Evolutionary conservation across 2,888 invertebrate genomes (phyloP).

Genomic region (Cephonodes hylas): DNA sequence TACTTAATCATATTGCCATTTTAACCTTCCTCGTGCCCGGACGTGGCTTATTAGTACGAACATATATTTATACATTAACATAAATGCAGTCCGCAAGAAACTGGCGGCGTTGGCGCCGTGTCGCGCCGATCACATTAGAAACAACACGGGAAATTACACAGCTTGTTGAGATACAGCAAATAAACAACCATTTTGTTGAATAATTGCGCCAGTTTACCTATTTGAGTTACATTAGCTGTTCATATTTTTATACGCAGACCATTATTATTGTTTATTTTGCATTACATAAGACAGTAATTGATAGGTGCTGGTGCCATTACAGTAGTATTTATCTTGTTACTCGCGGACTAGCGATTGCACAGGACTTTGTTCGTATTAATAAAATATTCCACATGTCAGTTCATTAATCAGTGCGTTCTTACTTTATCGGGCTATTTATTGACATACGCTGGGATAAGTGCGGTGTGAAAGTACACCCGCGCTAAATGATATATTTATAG

Average conservation of each 20-base stretch:
- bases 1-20: background rate
- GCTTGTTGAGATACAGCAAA: constrained; percentile 62
- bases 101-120: constrained; percentile 73
- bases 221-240: constrained; percentile 46
- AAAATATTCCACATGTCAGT: background rate
- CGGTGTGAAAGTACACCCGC: too few species aligned
- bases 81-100: constrained; percentile 68
- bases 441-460: too few species aligned
- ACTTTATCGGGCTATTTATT: background rate
- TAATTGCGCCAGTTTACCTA: constrained; percentile 67
- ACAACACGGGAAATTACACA: constrained; percentile 72
- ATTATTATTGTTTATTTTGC: constrained; percentile 36
- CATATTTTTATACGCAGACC: constrained; percentile 39
- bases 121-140: constrained; percentile 70
- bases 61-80: constrained; percentile 44
- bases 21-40: background rate
- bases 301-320: constrained; percentile 31
- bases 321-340: constrained; percentile 31
- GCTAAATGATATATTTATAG: too few species aligned
- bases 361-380: background rate
- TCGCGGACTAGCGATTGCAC: constrained; percentile 4
- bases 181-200: constrained; percentile 64
- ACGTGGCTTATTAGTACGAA: background rate
- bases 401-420: background rate
- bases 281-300: constrained; percentile 34